Conservation (phyloP, 2,888 invertebrate species). For the Linyphia triangularis region DNA sequence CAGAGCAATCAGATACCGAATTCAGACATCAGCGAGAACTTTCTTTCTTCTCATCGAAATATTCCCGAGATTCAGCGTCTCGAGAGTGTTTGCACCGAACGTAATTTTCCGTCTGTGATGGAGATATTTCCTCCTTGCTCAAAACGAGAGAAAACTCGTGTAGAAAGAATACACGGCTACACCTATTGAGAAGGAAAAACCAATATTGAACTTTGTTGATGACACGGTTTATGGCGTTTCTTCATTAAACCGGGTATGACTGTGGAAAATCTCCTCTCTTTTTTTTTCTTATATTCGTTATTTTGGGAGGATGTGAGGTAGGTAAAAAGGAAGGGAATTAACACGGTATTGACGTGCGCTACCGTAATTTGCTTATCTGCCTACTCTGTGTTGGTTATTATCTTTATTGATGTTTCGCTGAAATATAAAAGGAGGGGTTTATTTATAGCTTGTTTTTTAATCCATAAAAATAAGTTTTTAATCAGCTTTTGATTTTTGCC, state of each 20-base stretch:
- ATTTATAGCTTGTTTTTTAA: neutral
- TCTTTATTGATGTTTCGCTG: neutral
- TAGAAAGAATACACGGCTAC: neutral
- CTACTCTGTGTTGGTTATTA: neutral
- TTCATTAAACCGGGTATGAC: neutral
- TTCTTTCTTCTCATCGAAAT: neutral
- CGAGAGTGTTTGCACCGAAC: neutral
- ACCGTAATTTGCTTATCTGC: neutral
- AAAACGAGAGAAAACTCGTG: neutral
- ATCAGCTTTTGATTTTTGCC: neutral
- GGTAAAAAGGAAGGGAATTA: neutral
- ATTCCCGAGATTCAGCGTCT: neutral
- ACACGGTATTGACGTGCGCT: neutral
- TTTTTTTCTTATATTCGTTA: neutral
- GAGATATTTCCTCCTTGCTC: neutral
- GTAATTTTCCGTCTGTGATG: neutral
- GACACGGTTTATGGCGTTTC: constrained; percentile 28
- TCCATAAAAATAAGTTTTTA: neutral
- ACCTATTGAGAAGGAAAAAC: constrained; percentile 1
- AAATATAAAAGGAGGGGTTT: neutral
- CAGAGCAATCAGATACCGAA: neutral
- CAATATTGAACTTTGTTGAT: constrained; percentile 20
- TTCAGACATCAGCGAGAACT: neutral
- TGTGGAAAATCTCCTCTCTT: neutral
- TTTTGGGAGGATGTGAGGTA: neutral